Percentiles rank a stretch among this genome's conserved stretches.
Conservation (phyloP, 2,113 vertebrate genomes). For the Phyllostomus discolor region DNA sequence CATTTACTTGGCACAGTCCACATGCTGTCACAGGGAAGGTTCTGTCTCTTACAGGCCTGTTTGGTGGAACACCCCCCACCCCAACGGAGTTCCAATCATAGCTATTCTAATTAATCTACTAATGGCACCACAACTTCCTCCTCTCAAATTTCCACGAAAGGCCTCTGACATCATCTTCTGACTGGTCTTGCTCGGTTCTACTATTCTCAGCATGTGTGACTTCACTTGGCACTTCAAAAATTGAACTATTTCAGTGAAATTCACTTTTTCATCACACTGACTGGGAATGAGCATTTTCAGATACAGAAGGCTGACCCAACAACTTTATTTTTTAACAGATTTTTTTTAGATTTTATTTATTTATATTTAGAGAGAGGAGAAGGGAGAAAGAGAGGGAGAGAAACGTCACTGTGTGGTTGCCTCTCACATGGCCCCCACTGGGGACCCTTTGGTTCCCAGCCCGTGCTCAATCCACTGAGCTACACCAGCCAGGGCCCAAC, state of each 20-base stretch:
- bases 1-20: slow-evolving; percentile 32
- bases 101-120: slow-evolving; percentile 16
- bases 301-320: neutral
- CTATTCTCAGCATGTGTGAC: neutral
- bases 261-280: neutral
- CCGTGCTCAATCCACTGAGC: no score
- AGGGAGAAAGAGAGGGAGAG: no score
- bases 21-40: neutral
- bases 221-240: neutral
- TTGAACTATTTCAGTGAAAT: slow-evolving; percentile 17
- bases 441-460: no score
- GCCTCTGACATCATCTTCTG: neutral
- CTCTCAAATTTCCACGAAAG: neutral
- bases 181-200: neutral
- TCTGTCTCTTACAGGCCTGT: neutral
- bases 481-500: neutral
- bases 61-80: neutral
- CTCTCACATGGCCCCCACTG: no score
- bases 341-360: no score
- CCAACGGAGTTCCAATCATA: slow-evolving; percentile 46
- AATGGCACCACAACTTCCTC: neutral
- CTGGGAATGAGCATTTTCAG: neutral
- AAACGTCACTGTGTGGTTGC: no score
- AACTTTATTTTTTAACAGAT: neutral
- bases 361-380: no score